Conservation (phyloP, 2,113 vertebrate species). For the Sterrhoptilus dennistouni region DNA sequence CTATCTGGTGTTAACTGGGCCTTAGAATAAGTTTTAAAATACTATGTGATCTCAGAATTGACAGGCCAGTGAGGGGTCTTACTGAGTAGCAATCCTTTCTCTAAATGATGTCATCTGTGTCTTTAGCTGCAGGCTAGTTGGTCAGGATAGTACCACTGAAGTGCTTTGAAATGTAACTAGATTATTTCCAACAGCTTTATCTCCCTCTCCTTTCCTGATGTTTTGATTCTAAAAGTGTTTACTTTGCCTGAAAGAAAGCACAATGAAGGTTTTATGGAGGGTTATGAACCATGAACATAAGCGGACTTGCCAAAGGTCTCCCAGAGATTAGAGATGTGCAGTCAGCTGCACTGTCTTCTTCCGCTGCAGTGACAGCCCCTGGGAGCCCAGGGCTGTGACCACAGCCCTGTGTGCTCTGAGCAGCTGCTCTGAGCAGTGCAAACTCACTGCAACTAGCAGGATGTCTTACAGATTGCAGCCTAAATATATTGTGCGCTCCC, state of each 20-base stretch:
- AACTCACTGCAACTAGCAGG: neutral
- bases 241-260: neutral
- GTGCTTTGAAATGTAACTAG: neutral
- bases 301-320: slow-evolving; percentile 9
- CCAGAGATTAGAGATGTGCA: neutral
- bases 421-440: neutral
- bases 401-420: neutral
- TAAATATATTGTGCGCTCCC: neutral
- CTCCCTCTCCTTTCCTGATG: neutral
- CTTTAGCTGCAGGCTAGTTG: neutral
- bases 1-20: neutral
- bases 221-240: slow-evolving; percentile 5
- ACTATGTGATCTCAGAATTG: neutral
- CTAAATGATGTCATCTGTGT: neutral
- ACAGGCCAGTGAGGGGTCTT: neutral
- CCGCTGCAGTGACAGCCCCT: neutral
- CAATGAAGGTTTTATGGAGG: slow-evolving; percentile 17
- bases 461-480: neutral
- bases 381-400: neutral
- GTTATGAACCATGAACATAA: neutral
- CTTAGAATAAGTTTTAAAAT: neutral
- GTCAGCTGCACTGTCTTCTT: neutral
- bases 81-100: neutral
- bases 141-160: neutral
- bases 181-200: neutral